Evolutionary conservation across 2,113 vertebrate species (phyloP).

Genomic region (Psammodynastes pulverulentus): DNA sequence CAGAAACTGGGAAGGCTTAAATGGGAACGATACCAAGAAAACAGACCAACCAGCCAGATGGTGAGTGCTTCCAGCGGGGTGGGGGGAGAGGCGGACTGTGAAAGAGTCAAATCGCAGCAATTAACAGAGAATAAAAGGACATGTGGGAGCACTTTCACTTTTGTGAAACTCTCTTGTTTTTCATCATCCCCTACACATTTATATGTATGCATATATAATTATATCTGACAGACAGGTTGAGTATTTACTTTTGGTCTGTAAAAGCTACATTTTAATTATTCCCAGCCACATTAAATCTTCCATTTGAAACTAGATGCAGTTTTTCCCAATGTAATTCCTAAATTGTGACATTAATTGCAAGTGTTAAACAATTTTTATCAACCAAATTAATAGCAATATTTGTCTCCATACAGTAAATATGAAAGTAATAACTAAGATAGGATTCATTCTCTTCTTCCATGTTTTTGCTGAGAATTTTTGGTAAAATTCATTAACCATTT

Average conservation of each 20-base stretch:
- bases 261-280: neutral
- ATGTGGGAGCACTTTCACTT: slow-evolving; percentile 25
- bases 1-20: slow-evolving; percentile 49
- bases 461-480: neutral
- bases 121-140: slow-evolving; percentile 40
- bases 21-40: slow-evolving; percentile 56
- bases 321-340: neutral
- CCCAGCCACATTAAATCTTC: neutral
- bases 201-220: neutral
- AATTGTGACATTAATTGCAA: neutral
- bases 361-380: neutral
- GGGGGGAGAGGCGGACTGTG: slow-evolving; percentile 46
- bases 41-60: slow-evolving; percentile 55
- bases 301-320: neutral
- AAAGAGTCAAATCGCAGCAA: slow-evolving; percentile 36
- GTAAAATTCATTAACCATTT: neutral
- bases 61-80: slow-evolving; percentile 54
- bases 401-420: neutral
- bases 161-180: slow-evolving; percentile 34
- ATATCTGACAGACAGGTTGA: neutral
- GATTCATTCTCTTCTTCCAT: neutral
- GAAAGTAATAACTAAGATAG: neutral
- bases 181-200: slow-evolving; percentile 20
- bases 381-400: neutral
- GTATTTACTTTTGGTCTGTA: neutral